Conservation (phyloP, 2,888 invertebrate species). For the Platycheirus albimanus region DNA sequence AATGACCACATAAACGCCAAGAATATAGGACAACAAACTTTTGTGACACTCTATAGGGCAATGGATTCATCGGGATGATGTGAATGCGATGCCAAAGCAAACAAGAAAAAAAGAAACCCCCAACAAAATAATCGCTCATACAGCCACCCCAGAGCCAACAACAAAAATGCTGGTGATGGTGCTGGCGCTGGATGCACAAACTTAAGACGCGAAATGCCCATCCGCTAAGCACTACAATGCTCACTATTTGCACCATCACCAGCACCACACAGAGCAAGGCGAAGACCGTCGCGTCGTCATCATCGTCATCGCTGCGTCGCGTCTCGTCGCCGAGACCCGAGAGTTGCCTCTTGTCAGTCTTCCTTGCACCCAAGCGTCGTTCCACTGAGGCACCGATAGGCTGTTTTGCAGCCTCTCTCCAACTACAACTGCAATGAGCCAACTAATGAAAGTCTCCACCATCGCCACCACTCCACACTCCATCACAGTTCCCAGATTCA, state of each 20-base stretch:
- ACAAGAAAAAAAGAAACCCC: conserved; percentile 52
- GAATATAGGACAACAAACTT: conserved; percentile 75
- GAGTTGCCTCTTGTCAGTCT: conserved; percentile 66
- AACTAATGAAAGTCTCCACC: conserved; percentile 68
- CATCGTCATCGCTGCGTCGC: conserved; percentile 25
- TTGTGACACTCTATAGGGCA: conserved; percentile 75
- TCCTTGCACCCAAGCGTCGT: conserved; percentile 58
- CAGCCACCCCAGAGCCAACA: conserved; percentile 61
- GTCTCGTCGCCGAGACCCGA: conserved; percentile 11
- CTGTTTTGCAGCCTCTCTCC: conserved; percentile 64
- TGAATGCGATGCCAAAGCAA: conserved; percentile 73
- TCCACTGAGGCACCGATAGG: conserved; percentile 32
- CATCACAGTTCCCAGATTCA: conserved; percentile 8
- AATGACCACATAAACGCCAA: conserved; percentile 74
- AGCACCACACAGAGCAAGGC: conserved; percentile 12
- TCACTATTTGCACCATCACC: conserved; percentile 22
- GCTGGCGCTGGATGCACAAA: conserved; percentile 70
- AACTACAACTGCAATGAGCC: conserved; percentile 58
- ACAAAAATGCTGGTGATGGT: conserved; percentile 62
- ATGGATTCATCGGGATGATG: conserved; percentile 74
- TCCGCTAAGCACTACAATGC: conserved; percentile 61
- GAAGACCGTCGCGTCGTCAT: no score
- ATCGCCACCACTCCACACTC: conserved; percentile 3
- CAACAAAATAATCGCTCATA: conserved; percentile 62
- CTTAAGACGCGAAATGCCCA: conserved; percentile 71